phyloP scores from a whole-genome alignment of 2,888 invertebrate genomes.

The Spodoptera picta region DNA sequence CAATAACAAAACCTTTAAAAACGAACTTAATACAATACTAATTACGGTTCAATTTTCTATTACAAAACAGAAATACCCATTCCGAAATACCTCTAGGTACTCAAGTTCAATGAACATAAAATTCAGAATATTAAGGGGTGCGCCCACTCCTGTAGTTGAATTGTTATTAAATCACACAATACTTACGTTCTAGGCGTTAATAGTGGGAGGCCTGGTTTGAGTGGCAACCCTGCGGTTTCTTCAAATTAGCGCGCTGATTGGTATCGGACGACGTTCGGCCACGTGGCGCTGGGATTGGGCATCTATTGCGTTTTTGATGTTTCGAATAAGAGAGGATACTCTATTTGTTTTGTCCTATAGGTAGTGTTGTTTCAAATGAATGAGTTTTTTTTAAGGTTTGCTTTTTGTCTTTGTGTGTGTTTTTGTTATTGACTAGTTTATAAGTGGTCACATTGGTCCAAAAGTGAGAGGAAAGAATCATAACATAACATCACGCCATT shows the following conservation, averaged over 20 bases:
- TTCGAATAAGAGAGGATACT: slow-evolving; percentile 23
- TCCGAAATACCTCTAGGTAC: slow-evolving; percentile 14
- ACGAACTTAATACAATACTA: too few species aligned
- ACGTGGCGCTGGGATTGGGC: slow-evolving; percentile 56
- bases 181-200: slow-evolving; percentile 49
- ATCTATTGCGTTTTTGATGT: slow-evolving; percentile 44
- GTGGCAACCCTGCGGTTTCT: slow-evolving; percentile 55
- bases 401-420: too few species aligned
- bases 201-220: slow-evolving; percentile 41
- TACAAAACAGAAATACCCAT: not conserved
- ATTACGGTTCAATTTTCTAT: not conserved
- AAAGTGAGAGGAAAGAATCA: too few species aligned
- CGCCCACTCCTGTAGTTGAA: slow-evolving; percentile 52
- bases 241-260: slow-evolving; percentile 60
- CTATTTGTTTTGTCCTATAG: slow-evolving; percentile 12
- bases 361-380: slow-evolving; percentile 7
- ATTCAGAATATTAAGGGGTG: slow-evolving; percentile 52
- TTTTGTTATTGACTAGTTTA: too few species aligned
- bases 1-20: too few species aligned
- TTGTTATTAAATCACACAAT: slow-evolving; percentile 58
- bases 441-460: too few species aligned
- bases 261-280: slow-evolving; percentile 58
- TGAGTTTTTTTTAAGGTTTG: too few species aligned
- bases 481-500: too few species aligned
- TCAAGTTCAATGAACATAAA: slow-evolving; percentile 37